Conservation (phyloP, 2,797 vertebrate species). For the Typhlichthys eigenmanni region DNA sequence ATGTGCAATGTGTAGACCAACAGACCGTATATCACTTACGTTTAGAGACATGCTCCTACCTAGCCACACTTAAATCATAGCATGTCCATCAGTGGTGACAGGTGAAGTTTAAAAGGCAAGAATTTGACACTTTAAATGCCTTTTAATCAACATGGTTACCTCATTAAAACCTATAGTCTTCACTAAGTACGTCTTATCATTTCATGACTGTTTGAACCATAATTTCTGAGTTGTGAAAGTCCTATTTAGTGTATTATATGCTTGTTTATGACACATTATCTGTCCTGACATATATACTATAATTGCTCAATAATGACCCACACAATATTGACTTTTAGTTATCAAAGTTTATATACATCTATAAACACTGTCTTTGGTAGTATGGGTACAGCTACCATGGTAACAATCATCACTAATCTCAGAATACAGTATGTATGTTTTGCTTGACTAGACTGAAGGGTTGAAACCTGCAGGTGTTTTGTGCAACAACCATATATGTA, state of each 20-base stretch:
- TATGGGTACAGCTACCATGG: slow-evolving; percentile 22
- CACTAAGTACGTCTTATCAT: slow-evolving; percentile 12
- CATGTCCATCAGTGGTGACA: too few species aligned
- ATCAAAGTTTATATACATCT: slow-evolving; percentile 3
- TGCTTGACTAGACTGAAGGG: slow-evolving; percentile 45
- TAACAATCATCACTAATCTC: slow-evolving; percentile 24
- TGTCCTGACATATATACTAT: slow-evolving; percentile 31
- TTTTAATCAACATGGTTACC: too few species aligned
- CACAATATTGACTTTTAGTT: slow-evolving; percentile 19
- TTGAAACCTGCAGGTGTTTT: slow-evolving; percentile 50
- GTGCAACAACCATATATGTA: slow-evolving; percentile 40
- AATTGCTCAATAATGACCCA: not conserved
- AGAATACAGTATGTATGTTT: slow-evolving; percentile 31
- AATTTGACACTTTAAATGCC: too few species aligned
- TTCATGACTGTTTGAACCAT: slow-evolving; percentile 1
- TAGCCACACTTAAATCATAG: too few species aligned
- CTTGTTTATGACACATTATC: slow-evolving; percentile 33
- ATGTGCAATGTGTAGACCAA: too few species aligned
- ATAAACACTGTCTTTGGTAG: not conserved
- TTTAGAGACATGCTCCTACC: too few species aligned
- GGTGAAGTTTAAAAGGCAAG: too few species aligned
- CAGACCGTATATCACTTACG: too few species aligned
- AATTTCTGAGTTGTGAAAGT: slow-evolving; percentile 30
- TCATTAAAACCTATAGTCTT: not conserved
- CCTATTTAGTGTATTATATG: slow-evolving; percentile 18